Evolutionary conservation across 2,888 invertebrate genomes (phyloP), one percentile per base, ranked within the genome.

Genomic region (Eristalis intricaria): DNA sequence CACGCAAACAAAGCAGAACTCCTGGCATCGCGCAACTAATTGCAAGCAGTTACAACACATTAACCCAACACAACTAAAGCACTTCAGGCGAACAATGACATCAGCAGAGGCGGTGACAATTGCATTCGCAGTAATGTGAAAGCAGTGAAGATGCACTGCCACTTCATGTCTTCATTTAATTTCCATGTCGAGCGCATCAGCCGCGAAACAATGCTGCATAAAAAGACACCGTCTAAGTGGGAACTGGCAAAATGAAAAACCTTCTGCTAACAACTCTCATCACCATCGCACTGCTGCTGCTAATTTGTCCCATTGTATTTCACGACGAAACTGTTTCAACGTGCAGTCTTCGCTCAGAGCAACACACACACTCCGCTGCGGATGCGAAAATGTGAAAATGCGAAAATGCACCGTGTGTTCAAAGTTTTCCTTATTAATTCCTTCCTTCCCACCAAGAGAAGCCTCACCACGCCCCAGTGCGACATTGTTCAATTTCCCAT

Each of bases 261-360:
- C 19, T 13, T 38, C 38, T 13, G 2, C 38, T 38, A 4, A 3
- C 13, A 13, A 13, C 13, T 13, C 11, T 13, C 38, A 38, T 38
- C 38, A 23, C 23, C 22, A 32, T 32, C 22, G 3, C 26, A 13
- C 32, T 32, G 7, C 56, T 10, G 43, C 56, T 70, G 70, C 50
- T 68, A 76, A 76, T 68, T 76, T 77, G 61, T 77, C 32, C 69
- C 61, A 29, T 77, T 69, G 76, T 60, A 40, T 10, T 15, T 19
- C n/a, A 63, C 35, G 63, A 22, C 32, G 38, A 78, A 78, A 61
- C 58, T 64, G 22, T 32, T 19, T 64, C 38, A 56, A 43, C 64
- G 32, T 64, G 64, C 23, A 29, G 29, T 11, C 32, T n/a, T 13
- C 23, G 8, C 50, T 63, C 35, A 65, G 19, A 19, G 35, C 64